Evolutionary conservation across 2,113 vertebrate genomes (phyloP).

Genomic region (Phodopus roborovskii): DNA sequence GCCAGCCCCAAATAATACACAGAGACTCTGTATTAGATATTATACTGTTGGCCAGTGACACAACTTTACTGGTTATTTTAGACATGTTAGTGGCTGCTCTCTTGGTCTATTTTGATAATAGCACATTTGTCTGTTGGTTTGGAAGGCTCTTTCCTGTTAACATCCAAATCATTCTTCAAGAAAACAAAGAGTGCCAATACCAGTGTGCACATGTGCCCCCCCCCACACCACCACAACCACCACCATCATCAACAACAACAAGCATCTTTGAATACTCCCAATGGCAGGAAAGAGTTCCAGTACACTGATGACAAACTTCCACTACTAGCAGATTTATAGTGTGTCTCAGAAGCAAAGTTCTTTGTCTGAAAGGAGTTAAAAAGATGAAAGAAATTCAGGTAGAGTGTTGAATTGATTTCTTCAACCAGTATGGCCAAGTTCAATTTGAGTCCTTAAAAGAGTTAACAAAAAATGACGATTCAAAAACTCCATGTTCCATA

Average conservation of each 20-base stretch:
- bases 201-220: not conserved
- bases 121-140: not conserved
- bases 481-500: slow-evolving; percentile 63
- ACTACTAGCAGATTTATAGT: not conserved
- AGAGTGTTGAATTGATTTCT: slow-evolving; percentile 57
- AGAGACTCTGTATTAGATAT: no score
- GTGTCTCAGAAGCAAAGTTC: not conserved
- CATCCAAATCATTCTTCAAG: not conserved
- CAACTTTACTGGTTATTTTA: not conserved
- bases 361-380: not conserved
- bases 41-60: no score
- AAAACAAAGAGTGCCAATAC: not conserved
- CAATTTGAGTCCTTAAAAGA: slow-evolving; percentile 58
- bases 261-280: not conserved
- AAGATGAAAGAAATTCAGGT: not conserved
- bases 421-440: slow-evolving; percentile 42
- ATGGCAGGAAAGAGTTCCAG: not conserved
- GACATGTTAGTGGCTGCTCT: not conserved
- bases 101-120: not conserved
- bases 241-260: not conserved
- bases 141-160: not conserved
- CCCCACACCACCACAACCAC: not conserved
- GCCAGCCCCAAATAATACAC: no score
- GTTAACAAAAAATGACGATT: slow-evolving; percentile 70
- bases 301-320: not conserved